Evolutionary conservation across 1,140 invertebrate species (phyloP).

Genomic region (Coptotermes formosanus): DNA sequence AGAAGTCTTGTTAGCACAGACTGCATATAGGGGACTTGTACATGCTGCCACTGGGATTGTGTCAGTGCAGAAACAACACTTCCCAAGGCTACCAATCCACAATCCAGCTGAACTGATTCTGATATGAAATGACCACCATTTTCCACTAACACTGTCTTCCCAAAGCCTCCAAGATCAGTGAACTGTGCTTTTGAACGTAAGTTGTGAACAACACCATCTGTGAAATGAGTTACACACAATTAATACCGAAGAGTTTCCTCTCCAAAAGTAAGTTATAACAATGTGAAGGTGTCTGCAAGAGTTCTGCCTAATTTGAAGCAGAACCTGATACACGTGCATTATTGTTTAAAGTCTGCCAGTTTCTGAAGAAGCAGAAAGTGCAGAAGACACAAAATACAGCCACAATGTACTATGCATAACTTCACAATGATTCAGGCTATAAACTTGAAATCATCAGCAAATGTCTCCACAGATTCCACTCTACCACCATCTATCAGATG

Average conservation of each 20-base stretch:
- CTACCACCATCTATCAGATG: no score
- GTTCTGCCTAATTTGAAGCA: no score
- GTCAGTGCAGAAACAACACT: slow-evolving; percentile 60
- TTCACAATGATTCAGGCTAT: no score
- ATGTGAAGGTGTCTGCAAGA: no score
- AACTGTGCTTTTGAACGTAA: slow-evolving; percentile 65
- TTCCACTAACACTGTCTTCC: slow-evolving; percentile 51
- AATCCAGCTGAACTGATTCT: slow-evolving; percentile 49
- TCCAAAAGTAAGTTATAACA: no score
- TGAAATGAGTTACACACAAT: neutral
- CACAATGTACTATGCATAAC: no score
- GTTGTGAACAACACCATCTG: slow-evolving; percentile 23
- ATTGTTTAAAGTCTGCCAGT: no score
- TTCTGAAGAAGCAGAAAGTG: no score
- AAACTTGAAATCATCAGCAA: no score
- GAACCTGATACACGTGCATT: no score
- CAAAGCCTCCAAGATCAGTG: slow-evolving; percentile 61
- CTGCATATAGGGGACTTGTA: slow-evolving; percentile 54
- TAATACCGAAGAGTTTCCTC: neutral
- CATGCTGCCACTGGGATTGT: slow-evolving; percentile 48
- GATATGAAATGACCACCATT: slow-evolving; percentile 42
- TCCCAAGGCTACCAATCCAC: slow-evolving; percentile 58
- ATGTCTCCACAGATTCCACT: no score
- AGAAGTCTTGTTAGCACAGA: slow-evolving; percentile 64
- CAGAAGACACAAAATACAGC: no score